These are phyloP conservation scores for Hydraecia micacea DNA, from an alignment of 2,888 invertebrate species.

Conservation along the genomic window DNA sequence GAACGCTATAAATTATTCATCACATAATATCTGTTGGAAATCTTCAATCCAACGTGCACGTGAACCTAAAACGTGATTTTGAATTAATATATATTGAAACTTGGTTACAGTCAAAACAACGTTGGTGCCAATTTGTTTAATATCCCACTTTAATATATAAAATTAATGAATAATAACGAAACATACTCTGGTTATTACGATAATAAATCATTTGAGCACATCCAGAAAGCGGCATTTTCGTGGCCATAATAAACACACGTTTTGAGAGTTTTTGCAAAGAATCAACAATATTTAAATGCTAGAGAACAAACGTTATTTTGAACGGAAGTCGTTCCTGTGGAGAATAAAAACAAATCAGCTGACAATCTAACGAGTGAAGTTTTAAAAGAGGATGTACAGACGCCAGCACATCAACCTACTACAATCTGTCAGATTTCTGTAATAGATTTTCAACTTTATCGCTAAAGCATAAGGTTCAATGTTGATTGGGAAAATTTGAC, in stretches of 20 bases:
- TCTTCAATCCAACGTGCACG: slow-evolving; percentile 58
- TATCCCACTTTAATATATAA: slow-evolving; percentile 42
- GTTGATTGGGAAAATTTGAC: too few relatives aligned
- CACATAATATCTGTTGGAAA: slow-evolving; percentile 53
- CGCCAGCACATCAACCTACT: too few relatives aligned
- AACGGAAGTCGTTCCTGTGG: not conserved
- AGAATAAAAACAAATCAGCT: not conserved
- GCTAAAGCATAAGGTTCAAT: too few relatives aligned
- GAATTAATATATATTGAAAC: slow-evolving; percentile 54
- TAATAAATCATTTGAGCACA: slow-evolving; percentile 34
- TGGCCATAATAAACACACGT: slow-evolving; percentile 43
- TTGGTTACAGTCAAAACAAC: slow-evolving; percentile 52
- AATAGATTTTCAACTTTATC: too few relatives aligned
- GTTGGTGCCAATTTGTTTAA: slow-evolving; percentile 55
- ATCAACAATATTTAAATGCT: slow-evolving; percentile 1
- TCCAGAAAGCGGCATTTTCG: slow-evolving; percentile 30
- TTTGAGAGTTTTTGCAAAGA: slow-evolving; percentile 20
- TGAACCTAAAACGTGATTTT: slow-evolving; percentile 67
- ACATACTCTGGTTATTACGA: slow-evolving; percentile 32
- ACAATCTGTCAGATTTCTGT: too few relatives aligned
- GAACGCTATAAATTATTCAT: slow-evolving; percentile 59
- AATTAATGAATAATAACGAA: slow-evolving; percentile 51
- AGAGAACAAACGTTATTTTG: not conserved
- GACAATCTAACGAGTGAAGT: not conserved
- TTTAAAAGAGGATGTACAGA: not conserved